A percentile compares a stretch with the other conserved stretches of the same genome.
Evolutionary conservation across 2,113 vertebrate genomes (phyloP).

Genomic region (Lutjanus erythropterus): DNA sequence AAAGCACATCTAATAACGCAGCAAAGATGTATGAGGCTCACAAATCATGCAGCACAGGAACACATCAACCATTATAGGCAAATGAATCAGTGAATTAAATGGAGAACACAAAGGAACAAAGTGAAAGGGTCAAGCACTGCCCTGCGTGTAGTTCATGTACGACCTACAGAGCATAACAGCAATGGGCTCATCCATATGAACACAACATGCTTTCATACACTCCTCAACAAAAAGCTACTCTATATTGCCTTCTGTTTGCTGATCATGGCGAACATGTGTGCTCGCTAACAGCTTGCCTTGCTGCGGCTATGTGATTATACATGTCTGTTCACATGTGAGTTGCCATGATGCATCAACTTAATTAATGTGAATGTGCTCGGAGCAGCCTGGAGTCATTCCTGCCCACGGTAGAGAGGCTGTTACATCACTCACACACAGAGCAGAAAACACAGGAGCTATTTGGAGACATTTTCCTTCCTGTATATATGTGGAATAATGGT

Average conservation of each 20-base stretch:
- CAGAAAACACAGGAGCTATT: conserved; percentile 24
- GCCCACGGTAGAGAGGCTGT: conserved; percentile 69
- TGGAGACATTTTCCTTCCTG: conserved; percentile 19
- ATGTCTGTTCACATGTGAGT: conserved; percentile 73
- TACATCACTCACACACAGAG: conserved; percentile 63
- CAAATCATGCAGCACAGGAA: not conserved
- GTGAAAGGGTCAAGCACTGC: conserved; percentile 45
- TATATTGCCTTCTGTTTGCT: not conserved
- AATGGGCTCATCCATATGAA: not conserved
- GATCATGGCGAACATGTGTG: conserved; percentile 10
- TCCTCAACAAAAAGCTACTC: not conserved
- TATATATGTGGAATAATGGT: conserved; percentile 18
- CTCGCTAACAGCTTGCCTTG: conserved; percentile 68
- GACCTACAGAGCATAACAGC: conserved; percentile 3
- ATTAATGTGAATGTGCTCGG: conserved; percentile 75
- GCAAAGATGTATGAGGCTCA: not conserved
- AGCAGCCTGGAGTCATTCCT: conserved; percentile 73
- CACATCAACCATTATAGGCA: not conserved
- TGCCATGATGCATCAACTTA: conserved; percentile 78
- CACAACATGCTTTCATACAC: not conserved
- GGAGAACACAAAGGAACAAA: conserved; percentile 23
- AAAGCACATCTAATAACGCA: conserved; percentile 19
- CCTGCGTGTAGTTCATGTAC: conserved; percentile 9
- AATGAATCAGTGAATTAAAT: conserved; percentile 45
- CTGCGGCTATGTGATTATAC: conserved; percentile 65